phyloP scores from a whole-genome alignment of 2,113 vertebrate genomes.

The Uropsilus gracilis region DNA sequence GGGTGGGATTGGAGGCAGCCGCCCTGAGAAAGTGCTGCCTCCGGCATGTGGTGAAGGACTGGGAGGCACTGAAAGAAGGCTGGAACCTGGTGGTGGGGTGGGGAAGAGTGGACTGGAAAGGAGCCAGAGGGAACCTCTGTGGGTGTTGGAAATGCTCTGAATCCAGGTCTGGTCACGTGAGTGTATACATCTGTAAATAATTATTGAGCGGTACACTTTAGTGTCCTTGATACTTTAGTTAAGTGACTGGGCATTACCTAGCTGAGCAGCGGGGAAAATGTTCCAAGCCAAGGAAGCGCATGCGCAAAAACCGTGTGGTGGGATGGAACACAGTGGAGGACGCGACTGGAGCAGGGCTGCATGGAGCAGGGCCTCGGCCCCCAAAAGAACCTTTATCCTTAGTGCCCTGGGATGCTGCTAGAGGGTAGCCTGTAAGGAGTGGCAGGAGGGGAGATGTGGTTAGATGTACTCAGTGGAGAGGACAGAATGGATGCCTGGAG shows the following conservation, averaged over 20 bases:
- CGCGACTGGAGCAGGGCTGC: not conserved
- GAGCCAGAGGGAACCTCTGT: not conserved
- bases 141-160: not conserved
- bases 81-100: too few species aligned
- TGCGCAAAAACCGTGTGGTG: not conserved
- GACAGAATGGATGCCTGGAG: not conserved
- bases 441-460: not conserved
- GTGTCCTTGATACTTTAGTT: not conserved
- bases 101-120: not conserved
- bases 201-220: not conserved
- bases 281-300: not conserved
- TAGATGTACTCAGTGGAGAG: not conserved
- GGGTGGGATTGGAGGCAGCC: not conserved
- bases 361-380: accelerated
- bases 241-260: not conserved
- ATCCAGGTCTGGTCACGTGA: not conserved
- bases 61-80: not conserved
- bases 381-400: not conserved
- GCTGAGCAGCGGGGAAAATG: not conserved
- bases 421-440: not conserved
- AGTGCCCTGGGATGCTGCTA: not conserved
- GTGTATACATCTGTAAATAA: not conserved
- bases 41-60: not conserved
- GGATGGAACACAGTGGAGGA: not conserved
- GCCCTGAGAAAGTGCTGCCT: not conserved